These are phyloP conservation scores for Pyrgilauda ruficollis DNA, from an alignment of 2,113 vertebrate species.

Conservation along the genomic window DNA sequence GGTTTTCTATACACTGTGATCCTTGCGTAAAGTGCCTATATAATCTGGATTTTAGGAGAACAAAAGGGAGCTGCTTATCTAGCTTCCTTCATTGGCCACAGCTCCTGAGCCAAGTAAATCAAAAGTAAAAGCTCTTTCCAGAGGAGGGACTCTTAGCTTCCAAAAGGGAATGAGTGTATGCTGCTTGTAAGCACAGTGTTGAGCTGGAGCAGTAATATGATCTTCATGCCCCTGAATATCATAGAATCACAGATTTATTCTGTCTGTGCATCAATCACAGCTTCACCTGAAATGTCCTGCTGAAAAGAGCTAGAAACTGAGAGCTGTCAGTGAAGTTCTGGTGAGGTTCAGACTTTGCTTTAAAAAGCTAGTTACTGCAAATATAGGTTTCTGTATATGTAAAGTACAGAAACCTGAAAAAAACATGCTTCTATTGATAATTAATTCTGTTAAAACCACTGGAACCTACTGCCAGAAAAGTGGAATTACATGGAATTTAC, in stretches of 20 bases:
- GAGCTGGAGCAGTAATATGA: background rate
- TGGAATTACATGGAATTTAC: background rate
- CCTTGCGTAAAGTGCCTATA: background rate
- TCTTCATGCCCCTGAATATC: background rate
- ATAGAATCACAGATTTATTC: background rate
- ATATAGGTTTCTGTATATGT: background rate
- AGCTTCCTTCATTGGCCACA: background rate
- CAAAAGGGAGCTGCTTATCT: conserved; percentile 27
- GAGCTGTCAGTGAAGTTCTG: background rate
- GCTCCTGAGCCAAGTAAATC: background rate
- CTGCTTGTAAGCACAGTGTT: background rate
- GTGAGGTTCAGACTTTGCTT: background rate
- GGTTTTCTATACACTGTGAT: background rate
- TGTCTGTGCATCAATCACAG: background rate
- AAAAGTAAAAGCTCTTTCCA: background rate
- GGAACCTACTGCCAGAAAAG: background rate
- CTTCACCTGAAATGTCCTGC: background rate
- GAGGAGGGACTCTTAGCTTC: background rate
- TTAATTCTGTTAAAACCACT: background rate
- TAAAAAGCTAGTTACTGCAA: background rate
- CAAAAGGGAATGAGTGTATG: background rate
- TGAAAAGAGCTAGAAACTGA: background rate
- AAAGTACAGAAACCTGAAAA: background rate
- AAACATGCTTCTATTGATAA: background rate
- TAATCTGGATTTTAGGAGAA: conserved; percentile 4